Percentiles rank a stretch among this genome's conserved stretches.
phyloP scores from a whole-genome alignment of 2,888 invertebrate genomes.

The Glyphotaelius pellucidus region DNA sequence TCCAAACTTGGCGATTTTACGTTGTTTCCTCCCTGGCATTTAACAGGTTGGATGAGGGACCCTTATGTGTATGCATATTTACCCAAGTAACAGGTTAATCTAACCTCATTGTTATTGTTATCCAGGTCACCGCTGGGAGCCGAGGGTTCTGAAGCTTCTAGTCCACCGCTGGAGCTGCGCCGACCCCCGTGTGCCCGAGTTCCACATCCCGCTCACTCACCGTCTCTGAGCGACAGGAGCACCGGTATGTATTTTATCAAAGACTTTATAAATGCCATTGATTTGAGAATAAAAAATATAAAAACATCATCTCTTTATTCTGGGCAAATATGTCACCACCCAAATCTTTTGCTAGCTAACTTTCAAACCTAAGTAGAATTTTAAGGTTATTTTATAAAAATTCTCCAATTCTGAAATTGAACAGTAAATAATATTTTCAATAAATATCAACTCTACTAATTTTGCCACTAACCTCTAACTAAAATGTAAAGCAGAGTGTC shows the following conservation, averaged over 20 bases:
- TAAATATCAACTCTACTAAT: no score
- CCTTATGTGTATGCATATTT: neutral
- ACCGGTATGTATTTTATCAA: constrained; percentile 73
- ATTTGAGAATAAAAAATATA: neutral
- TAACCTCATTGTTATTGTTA: neutral
- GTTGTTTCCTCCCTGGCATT: no score
- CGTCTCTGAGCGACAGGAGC: constrained; percentile 82
- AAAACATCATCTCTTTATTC: neutral
- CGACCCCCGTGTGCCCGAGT: constrained; percentile 80
- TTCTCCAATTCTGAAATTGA: no score
- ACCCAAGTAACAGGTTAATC: neutral
- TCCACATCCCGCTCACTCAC: constrained; percentile 83
- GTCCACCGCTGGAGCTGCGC: constrained; percentile 86
- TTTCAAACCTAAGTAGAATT: neutral
- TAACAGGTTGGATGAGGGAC: no score
- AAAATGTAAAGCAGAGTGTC: no score
- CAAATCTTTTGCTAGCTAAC: neutral
- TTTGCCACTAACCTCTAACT: no score
- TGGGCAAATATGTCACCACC: neutral
- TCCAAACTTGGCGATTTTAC: no score
- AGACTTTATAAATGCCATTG: neutral
- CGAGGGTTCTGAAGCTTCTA: constrained; percentile 80
- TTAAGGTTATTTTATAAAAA: no score
- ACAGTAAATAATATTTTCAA: no score
- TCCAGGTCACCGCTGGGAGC: constrained; percentile 77